Base-by-base conservation (phyloP, 2,113 vertebrate genomes). In the Brachyhypopomus gauderio region DNA sequence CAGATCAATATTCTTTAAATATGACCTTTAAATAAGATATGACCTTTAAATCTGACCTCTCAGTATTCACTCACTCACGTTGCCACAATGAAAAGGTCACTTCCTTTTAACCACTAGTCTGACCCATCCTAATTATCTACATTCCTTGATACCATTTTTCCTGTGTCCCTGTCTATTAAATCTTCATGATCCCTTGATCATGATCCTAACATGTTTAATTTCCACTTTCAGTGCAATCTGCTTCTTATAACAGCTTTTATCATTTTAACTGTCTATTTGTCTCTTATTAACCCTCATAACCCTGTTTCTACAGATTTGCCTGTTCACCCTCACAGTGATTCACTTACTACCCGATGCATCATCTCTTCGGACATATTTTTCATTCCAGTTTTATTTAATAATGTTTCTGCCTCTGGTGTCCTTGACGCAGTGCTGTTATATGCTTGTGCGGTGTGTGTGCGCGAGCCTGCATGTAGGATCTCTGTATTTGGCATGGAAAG, bases 1-100 rank as follows among this genome's bases (percentile, higher is more conserved):
- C 27, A 84, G 73, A 72, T 84, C 78, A 63, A 84, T 80, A 56
- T 25, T 72, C 34, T 64, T 45, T 14, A 52, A 52, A 52, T 52
- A 52, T 14, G 45, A 52, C 45, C 45, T 52, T 52, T 52, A 52
- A 52, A 52, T 52, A 70, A 63, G 72, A 52, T 52, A 70, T 55
- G 72, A 59, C 58, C 60, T 77, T 70, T 67, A 73, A 62, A 83
- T 67, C 30, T 79, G 72, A 75, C 63, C 77, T 79, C 60, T 25
- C 25, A 23, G 45, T 52, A 52, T 52, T 52, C 45, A 52, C 12
- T 52, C 45, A 52, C 12, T 52, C 45, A 52, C 12, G 45, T 14
- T 52, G 12, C 12, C 12, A 52, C 45, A 52, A 52, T 14, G 12
- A 52, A 52, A 52, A 52, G 45, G 45, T 52, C 45, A 52, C 45